Percentiles rank a stretch among this genome's conserved stretches.
phyloP scores from a whole-genome alignment of 1,140 invertebrate species.

The Metopolophium dirhodum region DNA sequence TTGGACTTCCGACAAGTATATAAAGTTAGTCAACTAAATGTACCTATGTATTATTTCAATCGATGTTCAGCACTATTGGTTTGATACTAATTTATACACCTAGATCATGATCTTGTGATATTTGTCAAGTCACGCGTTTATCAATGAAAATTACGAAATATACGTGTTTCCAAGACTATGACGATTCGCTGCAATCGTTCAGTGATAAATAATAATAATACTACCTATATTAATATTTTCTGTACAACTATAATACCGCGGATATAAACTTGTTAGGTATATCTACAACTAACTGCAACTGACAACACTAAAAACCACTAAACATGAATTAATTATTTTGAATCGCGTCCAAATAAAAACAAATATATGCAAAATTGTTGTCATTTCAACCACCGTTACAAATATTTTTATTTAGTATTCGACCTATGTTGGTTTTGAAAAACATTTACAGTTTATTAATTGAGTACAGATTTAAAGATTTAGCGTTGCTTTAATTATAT shows the following conservation, averaged over 20 bases:
- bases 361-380: not conserved
- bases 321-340: not conserved
- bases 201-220: not conserved
- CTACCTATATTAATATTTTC: not conserved
- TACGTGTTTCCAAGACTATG: not conserved
- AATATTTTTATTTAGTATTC: not conserved
- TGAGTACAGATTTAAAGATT: not conserved
- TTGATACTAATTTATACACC: not conserved
- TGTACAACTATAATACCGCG: not conserved
- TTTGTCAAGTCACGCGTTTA: not conserved
- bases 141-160: not conserved
- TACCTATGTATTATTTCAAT: not conserved
- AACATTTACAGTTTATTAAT: not conserved
- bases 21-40: not conserved
- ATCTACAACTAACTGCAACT: no score
- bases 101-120: not conserved
- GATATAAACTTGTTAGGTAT: not conserved
- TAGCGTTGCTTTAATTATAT: not conserved
- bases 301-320: not conserved
- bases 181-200: not conserved
- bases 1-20: not conserved
- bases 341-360: not conserved
- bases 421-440: not conserved
- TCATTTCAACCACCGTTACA: not conserved
- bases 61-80: not conserved